Conservation (phyloP, 2,888 invertebrate genomes). For the Catocala sponsa region DNA sequence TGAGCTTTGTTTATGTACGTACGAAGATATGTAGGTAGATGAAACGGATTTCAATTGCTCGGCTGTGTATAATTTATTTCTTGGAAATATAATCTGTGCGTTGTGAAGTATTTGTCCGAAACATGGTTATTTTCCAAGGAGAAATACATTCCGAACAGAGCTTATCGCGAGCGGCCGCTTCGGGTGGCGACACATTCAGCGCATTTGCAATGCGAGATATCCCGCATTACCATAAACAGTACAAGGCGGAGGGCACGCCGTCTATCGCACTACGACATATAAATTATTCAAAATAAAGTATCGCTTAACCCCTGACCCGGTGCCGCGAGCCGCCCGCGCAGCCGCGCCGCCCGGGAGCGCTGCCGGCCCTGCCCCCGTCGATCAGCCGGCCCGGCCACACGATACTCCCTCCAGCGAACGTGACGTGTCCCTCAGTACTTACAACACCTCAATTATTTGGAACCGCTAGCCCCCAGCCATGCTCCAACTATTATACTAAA, state of each 20-base stretch:
- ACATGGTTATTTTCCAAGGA: slow-evolving; percentile 66
- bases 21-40: slow-evolving; percentile 1
- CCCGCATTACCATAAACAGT: slow-evolving; percentile 87
- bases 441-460: slow-evolving; percentile 28
- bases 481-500: background rate
- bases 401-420: slow-evolving; percentile 41
- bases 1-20: background rate
- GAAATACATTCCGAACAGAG: slow-evolving; percentile 72
- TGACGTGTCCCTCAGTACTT: slow-evolving; percentile 31
- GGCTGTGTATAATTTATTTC: slow-evolving; percentile 33
- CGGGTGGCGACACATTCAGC: slow-evolving; percentile 84
- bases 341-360: slow-evolving; percentile 50
- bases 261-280: slow-evolving; percentile 87
- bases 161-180: slow-evolving; percentile 78
- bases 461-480: slow-evolving; percentile 15
- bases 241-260: slow-evolving; percentile 85
- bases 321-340: slow-evolving; percentile 51
- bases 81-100: slow-evolving; percentile 51
- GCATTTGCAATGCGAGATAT: slow-evolving; percentile 88
- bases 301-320: slow-evolving; percentile 86
- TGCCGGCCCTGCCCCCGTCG: slow-evolving; percentile 31
- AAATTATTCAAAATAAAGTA: slow-evolving; percentile 89
- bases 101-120: slow-evolving; percentile 66
- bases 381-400: slow-evolving; percentile 34
- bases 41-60: slow-evolving; percentile 21